These are phyloP conservation scores for Acropora yongei DNA, from an alignment of 64 coral and sea anemone species.

Conservation along the genomic window DNA sequence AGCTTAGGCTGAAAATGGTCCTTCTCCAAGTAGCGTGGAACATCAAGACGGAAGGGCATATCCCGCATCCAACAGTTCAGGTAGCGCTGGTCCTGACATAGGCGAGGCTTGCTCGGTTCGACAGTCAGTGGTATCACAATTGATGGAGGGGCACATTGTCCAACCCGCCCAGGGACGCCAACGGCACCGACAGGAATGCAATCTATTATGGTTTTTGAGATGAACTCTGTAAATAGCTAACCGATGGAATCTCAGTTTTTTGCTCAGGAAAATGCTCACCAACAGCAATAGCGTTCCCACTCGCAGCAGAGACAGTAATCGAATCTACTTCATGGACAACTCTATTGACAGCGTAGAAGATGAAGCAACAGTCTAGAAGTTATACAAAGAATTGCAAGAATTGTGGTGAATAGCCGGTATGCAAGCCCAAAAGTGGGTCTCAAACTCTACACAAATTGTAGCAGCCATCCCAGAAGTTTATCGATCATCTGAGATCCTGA, in stretches of 20 bases:
- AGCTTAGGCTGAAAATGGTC: slow-evolving; percentile 4
- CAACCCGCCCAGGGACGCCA: no score
- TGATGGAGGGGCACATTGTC: no score
- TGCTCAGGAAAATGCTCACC: slow-evolving; percentile 72
- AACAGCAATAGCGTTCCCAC: slow-evolving; percentile 58
- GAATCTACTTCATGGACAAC: slow-evolving; percentile 45
- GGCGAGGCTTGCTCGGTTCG: no score
- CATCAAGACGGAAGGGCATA: not conserved
- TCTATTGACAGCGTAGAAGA: slow-evolving; percentile 53
- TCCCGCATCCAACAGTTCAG: no score
- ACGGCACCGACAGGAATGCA: no score
- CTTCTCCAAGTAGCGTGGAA: slow-evolving; percentile 29
- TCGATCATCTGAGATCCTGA: no score
- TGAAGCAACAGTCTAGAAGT: not conserved
- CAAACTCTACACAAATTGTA: slow-evolving; percentile 43
- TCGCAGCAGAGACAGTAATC: slow-evolving; percentile 55
- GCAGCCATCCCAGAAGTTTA: no score
- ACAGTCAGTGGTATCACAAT: no score
- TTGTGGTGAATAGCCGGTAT: slow-evolving; percentile 44
- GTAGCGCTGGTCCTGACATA: no score
- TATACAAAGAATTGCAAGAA: no score
- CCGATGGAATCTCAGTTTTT: slow-evolving; percentile 72
- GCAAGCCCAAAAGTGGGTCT: slow-evolving; percentile 64
- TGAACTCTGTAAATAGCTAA: not conserved
- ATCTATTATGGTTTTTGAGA: not conserved